phyloP scores from a whole-genome alignment of 2,113 vertebrate genomes.

The Pterocles gutturalis region DNA sequence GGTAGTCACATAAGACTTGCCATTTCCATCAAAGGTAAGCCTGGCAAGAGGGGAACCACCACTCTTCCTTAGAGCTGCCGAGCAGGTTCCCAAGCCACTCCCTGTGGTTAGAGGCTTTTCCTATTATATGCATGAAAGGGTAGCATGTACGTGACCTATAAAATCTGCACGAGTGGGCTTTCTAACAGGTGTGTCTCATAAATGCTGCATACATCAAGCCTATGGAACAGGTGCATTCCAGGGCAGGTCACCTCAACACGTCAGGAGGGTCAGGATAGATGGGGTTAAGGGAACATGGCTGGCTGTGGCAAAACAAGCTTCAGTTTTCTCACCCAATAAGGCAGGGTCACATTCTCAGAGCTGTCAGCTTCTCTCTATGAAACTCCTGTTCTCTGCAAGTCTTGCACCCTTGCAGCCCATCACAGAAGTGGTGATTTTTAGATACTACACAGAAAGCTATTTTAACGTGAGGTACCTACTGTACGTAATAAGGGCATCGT shows the following conservation, averaged over 20 bases:
- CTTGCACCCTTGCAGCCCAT: neutral
- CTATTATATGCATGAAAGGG: neutral
- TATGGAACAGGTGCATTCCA: neutral
- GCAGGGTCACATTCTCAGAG: neutral
- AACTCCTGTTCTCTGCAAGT: neutral
- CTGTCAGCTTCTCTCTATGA: neutral
- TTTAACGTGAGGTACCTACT: neutral
- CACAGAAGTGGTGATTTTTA: neutral
- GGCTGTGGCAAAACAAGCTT: neutral
- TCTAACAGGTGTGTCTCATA: neutral
- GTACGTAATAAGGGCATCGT: neutral
- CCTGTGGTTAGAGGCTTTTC: neutral
- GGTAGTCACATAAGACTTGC: neutral
- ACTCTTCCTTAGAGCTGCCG: neutral
- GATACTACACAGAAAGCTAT: neutral
- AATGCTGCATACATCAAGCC: fast-evolving
- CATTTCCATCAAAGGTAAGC: neutral
- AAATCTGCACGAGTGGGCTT: neutral
- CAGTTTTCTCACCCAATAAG: neutral
- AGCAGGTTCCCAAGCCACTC: neutral
- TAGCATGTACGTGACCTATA: neutral
- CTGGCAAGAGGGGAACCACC: neutral
- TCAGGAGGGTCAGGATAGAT: neutral
- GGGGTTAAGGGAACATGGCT: neutral
- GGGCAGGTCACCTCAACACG: neutral